Base-by-base conservation (phyloP, 92 coral and sea anemone genomes). In the Porites lobata region DNA sequence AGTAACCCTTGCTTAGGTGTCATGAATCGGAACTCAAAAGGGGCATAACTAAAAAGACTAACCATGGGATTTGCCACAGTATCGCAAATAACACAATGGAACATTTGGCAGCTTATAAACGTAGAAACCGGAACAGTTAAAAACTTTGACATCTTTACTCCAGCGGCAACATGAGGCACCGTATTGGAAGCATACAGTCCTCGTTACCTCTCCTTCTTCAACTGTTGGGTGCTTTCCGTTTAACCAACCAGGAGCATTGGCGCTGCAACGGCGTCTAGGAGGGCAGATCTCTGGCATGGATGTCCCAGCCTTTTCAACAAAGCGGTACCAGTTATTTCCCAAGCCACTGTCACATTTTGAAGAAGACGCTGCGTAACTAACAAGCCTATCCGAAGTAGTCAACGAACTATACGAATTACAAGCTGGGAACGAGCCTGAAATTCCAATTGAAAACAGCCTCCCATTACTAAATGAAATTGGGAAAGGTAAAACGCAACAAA, bases 201-300 rank as follows among this genome's bases (percentile, higher is more conserved):
- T 79, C 1, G 38, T 20, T 8, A 82, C 78, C 1, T 43, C 63
- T 6, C 86, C 78, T 3, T 69, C 66, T 4, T 22, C 86, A 18
- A 82, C 86, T 11, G 86, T 51, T 18, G 86, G 86, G 26, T 82
- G 77, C 3, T 12, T 11, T 9, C 86, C 86, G n/a, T 68, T 22
- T 17, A 81, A 51, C 86, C 86, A 81, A 58, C 86, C 77, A 11
- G 65, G 52, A 2, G 75, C 32, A 51, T 24, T 51, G 15, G 86
- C 57, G 11, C 22, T 32, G 62, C 86, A 81, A 26, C 21, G 54
- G 75, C 1, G 4, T 22, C 2, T 1, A 11, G 76, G 29, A 19
- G 69, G 83, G 20, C 71, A 62, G 9, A 9, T 43, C 50, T 78
- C 58, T 50, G 83, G 70, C 59, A 78, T 12, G 17, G 69, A 78